Percentiles rank a stretch among this genome's conserved stretches.
These are phyloP conservation scores for Delia radicum DNA, from an alignment of 1,140 invertebrate genomes.

Conservation along the genomic window DNA sequence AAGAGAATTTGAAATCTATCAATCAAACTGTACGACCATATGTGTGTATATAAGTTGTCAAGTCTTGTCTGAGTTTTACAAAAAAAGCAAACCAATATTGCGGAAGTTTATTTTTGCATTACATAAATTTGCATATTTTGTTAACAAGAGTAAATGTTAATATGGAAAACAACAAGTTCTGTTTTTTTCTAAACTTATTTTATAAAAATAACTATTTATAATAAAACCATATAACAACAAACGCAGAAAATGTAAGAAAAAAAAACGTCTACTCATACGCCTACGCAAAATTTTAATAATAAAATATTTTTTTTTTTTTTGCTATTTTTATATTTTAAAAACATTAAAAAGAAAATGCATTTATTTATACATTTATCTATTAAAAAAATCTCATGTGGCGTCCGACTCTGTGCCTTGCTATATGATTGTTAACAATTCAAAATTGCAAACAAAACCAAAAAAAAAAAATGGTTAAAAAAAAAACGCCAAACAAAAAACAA, in stretches of 20 bases:
- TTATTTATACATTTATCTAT: neutral
- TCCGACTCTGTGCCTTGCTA: neutral
- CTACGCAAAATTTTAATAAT: slow-evolving; percentile 14
- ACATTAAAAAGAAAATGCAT: neutral
- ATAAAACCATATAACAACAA: neutral
- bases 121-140: slow-evolving; percentile 22
- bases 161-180: neutral
- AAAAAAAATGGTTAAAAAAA: neutral
- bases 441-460: neutral
- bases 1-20: slow-evolving; percentile 21
- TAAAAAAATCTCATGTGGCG: slow-evolving; percentile 16
- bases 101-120: slow-evolving; percentile 3
- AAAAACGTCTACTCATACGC: neutral
- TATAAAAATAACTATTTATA: neutral
- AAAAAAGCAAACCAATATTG: neutral
- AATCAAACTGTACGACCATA: neutral
- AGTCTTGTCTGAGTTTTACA: neutral
- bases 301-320: neutral
- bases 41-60: neutral
- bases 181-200: slow-evolving; percentile 12
- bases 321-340: neutral
- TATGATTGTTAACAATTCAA: slow-evolving; percentile 13
- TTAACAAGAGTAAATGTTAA: slow-evolving; percentile 5
- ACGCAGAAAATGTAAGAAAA: neutral
- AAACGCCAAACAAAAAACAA: no score